Base-by-base conservation (phyloP, 2,113 vertebrate species). In the Labeo catla region DNA sequence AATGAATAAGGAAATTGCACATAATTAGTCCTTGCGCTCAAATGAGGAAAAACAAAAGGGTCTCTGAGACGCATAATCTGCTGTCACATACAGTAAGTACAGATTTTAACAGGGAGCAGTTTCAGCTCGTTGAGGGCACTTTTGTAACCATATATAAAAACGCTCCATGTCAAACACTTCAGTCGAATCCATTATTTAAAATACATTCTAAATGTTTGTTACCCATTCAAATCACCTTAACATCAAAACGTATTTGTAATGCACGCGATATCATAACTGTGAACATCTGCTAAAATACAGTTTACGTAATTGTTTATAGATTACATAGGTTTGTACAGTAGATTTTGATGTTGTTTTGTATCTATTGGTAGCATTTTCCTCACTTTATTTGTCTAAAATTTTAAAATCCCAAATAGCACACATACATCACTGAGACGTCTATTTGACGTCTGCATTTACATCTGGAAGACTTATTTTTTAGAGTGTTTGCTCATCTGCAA, bases 21-120 rank as follows among this genome's bases (percentile, higher is more conserved):
- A 52, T 36, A 77, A 77, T 77, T 77, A 54, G 49, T 6, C 70
- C 9, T 86, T 47, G 50, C 79, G 77, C 52, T 84, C 86, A 79
- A 76, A 47, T 82, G 72, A 84, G 70, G 84, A 36, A 81, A 85
- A 88, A 89, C 86, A 88, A 89, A 87, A 82, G 65, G 4, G 36
- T 70, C 52, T 82, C 70, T 79, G 52, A 89, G 28, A 47, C 19
- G 49, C 74, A 54, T 13, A 23, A 13, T 77, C 7, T 52, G 47
- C 39, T 39, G 39, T 28, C 28, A 28, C 28, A 28, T 28, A 28
- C 28, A 28, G 28, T 28, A 28, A 28, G 28, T 28, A 28, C 28
- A 28, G 28, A 28, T 28, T 28, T 28, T 28, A 28, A 28, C 2
- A 28, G 28, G 28, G 28, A 28, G 28, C 28, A 28, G 28, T 28